Percentiles rank a stretch among this genome's conserved stretches.
These are phyloP conservation scores for Drosophila diplacantha DNA, from an alignment of 2,888 invertebrate species.

Conservation along the genomic window DNA sequence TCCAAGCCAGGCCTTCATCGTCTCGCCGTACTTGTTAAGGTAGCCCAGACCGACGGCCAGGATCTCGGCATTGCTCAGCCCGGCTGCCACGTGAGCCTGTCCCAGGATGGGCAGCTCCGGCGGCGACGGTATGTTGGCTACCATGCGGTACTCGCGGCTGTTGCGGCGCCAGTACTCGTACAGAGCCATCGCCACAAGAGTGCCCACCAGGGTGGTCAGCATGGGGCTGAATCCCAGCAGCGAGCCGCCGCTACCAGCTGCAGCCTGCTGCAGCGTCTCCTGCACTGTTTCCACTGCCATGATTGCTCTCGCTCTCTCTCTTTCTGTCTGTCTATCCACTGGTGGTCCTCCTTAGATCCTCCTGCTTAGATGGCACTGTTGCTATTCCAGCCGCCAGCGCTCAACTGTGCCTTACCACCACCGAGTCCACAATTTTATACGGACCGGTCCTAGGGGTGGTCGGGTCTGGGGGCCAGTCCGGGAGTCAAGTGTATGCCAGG, in stretches of 20 bases:
- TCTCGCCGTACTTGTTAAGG: slow-evolving; percentile 79
- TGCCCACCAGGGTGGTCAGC: slow-evolving; percentile 65
- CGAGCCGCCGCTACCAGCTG: slow-evolving; percentile 8
- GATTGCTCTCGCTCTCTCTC: slow-evolving; percentile 8
- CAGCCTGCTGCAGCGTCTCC: slow-evolving; percentile 60
- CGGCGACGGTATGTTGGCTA: slow-evolving; percentile 85
- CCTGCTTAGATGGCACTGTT: slow-evolving; percentile 31
- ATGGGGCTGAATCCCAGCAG: slow-evolving; percentile 55
- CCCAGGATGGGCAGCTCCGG: slow-evolving; percentile 83
- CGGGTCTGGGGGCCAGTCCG: slow-evolving; percentile 6
- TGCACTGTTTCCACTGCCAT: slow-evolving; percentile 42
- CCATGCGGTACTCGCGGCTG: slow-evolving; percentile 80
- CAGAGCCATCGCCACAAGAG: slow-evolving; percentile 53
- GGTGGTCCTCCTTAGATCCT: slow-evolving; percentile 2
- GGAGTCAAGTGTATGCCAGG: slow-evolving; percentile 55
- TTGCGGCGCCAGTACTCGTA: slow-evolving; percentile 79
- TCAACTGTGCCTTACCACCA: slow-evolving; percentile 36
- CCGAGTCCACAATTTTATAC: slow-evolving; percentile 48
- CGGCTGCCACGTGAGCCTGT: slow-evolving; percentile 82
- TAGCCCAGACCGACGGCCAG: slow-evolving; percentile 60
- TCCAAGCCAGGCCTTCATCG: slow-evolving; percentile 87
- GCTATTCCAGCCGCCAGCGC: slow-evolving; percentile 26
- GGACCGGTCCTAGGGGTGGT: slow-evolving; percentile 2
- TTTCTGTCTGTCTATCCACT: background rate
- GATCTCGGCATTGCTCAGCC: slow-evolving; percentile 80